A percentile compares a stretch with the other conserved stretches of the same genome.
phyloP scores from a whole-genome alignment of 1,140 invertebrate genomes.

The Drosophila ohnishii region DNA sequence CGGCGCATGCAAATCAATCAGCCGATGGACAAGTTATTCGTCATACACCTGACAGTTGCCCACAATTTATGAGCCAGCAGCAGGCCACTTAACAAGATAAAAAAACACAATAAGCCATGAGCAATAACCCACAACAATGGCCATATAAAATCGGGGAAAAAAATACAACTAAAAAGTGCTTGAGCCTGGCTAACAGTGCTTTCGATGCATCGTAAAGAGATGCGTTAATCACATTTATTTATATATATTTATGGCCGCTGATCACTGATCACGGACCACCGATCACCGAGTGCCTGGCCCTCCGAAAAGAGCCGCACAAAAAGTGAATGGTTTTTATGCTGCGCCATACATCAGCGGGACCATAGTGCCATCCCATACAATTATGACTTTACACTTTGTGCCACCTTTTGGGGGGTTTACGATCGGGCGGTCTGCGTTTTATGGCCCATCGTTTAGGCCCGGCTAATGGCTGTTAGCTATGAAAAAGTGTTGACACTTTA shows the following conservation, averaged over 20 bases:
- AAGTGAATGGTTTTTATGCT: constrained; percentile 79
- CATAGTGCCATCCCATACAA: constrained; percentile 41
- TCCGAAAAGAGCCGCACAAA: constrained; percentile 60
- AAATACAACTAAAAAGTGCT: constrained; percentile 31
- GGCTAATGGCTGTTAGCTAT: constrained; percentile 43
- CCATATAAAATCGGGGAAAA: constrained; percentile 24
- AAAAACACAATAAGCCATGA: constrained; percentile 22
- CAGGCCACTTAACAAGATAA: constrained; percentile 56
- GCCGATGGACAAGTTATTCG: constrained; percentile 63
- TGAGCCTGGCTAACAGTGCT: constrained; percentile 19
- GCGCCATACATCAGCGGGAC: constrained; percentile 52
- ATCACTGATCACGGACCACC: constrained; percentile 11
- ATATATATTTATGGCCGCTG: constrained; percentile 60
- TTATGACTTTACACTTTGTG: constrained; percentile 65
- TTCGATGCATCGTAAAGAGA: constrained; percentile 55
- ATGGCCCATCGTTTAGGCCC: constrained; percentile 56
- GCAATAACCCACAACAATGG: constrained; percentile 30
- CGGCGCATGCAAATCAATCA: constrained; percentile 66
- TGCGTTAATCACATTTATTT: constrained; percentile 73
- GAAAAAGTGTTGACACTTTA: constrained; percentile 74
- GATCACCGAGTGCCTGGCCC: constrained; percentile 39
- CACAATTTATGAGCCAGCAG: constrained; percentile 66
- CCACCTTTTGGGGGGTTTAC: constrained; percentile 71
- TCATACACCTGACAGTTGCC: constrained; percentile 64
- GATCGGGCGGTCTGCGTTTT: constrained; percentile 49